Percentiles rank a stretch among this genome's conserved stretches.
These are phyloP conservation scores for Arctocebus calabarensis DNA, from an alignment of 2,797 vertebrate species.

Conservation along the genomic window DNA sequence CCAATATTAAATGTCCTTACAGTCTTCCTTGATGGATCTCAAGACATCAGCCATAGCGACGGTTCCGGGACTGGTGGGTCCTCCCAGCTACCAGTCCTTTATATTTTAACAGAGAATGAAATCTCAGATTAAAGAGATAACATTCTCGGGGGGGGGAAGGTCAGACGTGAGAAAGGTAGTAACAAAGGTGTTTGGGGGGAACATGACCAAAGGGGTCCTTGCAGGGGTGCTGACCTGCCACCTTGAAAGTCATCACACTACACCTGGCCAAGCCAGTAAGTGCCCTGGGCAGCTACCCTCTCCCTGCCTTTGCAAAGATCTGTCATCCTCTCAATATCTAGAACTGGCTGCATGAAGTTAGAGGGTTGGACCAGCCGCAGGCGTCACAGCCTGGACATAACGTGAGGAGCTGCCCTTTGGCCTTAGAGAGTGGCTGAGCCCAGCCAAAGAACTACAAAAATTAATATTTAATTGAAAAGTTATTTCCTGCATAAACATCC, in stretches of 20 bases:
- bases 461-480: slow-evolving; percentile 20
- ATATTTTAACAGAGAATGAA: neutral
- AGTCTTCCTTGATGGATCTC: neutral
- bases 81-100: neutral
- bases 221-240: neutral
- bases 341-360: neutral
- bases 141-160: too few relatives aligned
- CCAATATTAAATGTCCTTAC: rapidly evolving
- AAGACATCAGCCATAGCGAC: neutral
- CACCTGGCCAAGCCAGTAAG: too few relatives aligned
- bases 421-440: neutral
- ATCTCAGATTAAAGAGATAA: neutral
- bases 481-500: neutral
- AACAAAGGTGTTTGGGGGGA: neutral
- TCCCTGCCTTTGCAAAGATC: neutral
- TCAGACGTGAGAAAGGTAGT: neutral
- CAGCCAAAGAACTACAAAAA: slow-evolving; percentile 29
- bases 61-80: neutral
- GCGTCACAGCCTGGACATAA: neutral
- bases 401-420: neutral
- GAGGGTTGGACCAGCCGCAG: neutral
- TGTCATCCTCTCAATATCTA: neutral
- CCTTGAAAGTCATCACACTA: neutral
- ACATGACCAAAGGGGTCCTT: neutral
- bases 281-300: too few relatives aligned